phyloP scores from a whole-genome alignment of 2,113 vertebrate genomes.

The Oxyura jamaicensis region DNA sequence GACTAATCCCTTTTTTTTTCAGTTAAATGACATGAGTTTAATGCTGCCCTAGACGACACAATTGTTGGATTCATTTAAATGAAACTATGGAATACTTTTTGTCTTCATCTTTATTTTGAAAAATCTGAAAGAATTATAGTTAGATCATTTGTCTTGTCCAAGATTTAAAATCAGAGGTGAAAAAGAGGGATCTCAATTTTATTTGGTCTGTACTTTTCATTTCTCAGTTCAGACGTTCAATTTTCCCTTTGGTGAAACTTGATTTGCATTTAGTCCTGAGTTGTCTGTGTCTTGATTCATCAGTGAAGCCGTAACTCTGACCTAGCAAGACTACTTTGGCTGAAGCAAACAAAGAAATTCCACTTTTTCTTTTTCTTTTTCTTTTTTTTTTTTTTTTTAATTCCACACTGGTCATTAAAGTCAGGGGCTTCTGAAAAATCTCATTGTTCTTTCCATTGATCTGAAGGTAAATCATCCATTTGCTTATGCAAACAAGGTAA shows the following conservation, averaged over 20 bases:
- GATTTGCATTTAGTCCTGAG: background rate
- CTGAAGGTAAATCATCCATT: background rate
- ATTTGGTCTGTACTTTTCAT: background rate
- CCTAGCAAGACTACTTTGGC: background rate
- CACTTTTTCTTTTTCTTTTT: too few relatives aligned
- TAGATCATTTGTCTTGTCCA: background rate
- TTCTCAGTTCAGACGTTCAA: background rate
- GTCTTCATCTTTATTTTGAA: background rate
- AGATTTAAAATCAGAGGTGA: background rate
- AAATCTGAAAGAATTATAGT: background rate
- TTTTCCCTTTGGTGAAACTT: background rate
- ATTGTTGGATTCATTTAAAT: background rate
- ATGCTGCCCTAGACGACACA: background rate
- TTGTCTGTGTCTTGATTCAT: background rate
- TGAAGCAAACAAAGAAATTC: background rate
- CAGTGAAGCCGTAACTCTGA: background rate
- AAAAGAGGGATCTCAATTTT: background rate
- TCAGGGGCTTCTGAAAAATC: background rate
- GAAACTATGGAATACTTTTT: background rate
- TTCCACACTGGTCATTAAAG: background rate
- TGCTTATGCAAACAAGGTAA: background rate
- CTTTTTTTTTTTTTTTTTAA: too few relatives aligned
- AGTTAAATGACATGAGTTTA: background rate
- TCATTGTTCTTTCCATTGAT: background rate
- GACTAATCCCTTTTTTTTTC: conserved; percentile 10